phyloP scores from a whole-genome alignment of 2,113 vertebrate species.

The Ancistrus triradiatus region DNA sequence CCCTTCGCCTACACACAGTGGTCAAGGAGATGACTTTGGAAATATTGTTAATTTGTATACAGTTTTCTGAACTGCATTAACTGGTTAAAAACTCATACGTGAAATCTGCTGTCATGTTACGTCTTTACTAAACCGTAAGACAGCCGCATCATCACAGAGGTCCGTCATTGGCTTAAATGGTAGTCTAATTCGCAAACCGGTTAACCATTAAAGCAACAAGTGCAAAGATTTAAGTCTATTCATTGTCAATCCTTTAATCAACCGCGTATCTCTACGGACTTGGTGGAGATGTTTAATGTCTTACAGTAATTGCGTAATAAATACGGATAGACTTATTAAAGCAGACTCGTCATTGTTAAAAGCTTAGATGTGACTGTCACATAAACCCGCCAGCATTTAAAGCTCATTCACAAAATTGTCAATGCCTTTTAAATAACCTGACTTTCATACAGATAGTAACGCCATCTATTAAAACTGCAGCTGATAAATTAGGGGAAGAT shows the following conservation, averaged over 20 bases:
- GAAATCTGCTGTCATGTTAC: too few relatives aligned
- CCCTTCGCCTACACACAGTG: background rate
- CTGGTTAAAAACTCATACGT: background rate
- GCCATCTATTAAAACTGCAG: too few relatives aligned
- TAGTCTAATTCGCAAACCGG: too few relatives aligned
- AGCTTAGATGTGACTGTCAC: conserved; percentile 2
- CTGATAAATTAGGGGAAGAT: too few relatives aligned
- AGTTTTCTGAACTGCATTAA: background rate
- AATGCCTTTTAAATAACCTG: conserved; percentile 9
- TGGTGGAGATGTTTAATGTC: conserved; percentile 9
- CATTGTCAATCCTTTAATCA: background rate
- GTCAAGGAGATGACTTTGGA: background rate
- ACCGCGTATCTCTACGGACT: background rate
- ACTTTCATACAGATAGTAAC: too few relatives aligned
- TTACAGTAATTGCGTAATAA: conserved; percentile 19
- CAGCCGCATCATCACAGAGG: too few relatives aligned
- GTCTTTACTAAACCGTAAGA: too few relatives aligned
- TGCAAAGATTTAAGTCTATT: too few relatives aligned
- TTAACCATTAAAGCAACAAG: too few relatives aligned
- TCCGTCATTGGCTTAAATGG: background rate
- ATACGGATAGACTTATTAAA: conserved; percentile 21
- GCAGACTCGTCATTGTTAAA: conserved; percentile 3
- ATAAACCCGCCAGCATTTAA: conserved; percentile 23
- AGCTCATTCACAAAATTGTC: conserved; percentile 14
- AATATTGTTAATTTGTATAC: background rate